phyloP scores from a whole-genome alignment of 35 echinoderm and acorn worm species.

The Strongylocentrotus purpuratus region DNA sequence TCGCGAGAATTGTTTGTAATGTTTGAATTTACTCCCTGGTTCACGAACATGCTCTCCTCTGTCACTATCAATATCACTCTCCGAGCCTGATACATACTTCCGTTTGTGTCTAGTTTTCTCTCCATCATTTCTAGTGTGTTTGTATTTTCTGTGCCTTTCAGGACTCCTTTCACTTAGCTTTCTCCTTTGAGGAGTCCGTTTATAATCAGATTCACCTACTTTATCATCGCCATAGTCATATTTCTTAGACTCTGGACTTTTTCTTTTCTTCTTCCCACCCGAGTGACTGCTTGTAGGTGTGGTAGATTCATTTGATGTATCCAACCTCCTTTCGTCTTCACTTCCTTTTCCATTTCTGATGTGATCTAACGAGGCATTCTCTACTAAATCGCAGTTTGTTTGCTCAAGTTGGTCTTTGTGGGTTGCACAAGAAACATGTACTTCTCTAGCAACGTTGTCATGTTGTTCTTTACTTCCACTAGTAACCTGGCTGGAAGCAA shows the following conservation, averaged over 20 bases:
- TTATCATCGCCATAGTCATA: background rate
- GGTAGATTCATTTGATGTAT: background rate
- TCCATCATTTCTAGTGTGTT: background rate
- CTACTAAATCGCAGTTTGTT: background rate
- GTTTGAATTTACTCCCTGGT: background rate
- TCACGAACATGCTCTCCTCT: conserved; percentile 12
- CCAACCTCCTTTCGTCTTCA: background rate
- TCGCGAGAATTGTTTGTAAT: background rate
- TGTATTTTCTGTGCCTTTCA: background rate
- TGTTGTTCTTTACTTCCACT: background rate
- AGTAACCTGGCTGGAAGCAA: background rate
- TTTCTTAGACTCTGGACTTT: background rate
- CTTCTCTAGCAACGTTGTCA: background rate
- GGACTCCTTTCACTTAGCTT: background rate
- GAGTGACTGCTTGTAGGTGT: background rate
- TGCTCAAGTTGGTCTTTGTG: background rate
- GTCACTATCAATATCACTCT: background rate
- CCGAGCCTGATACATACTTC: background rate
- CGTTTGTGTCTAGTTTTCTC: background rate
- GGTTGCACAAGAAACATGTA: background rate
- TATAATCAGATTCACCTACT: background rate
- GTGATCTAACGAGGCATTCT: background rate
- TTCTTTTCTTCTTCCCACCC: background rate
- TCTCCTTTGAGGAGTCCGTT: background rate
- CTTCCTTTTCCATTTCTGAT: background rate